Base-by-base conservation (phyloP, 2,113 vertebrate genomes). In the Megaptera novaeangliae region DNA sequence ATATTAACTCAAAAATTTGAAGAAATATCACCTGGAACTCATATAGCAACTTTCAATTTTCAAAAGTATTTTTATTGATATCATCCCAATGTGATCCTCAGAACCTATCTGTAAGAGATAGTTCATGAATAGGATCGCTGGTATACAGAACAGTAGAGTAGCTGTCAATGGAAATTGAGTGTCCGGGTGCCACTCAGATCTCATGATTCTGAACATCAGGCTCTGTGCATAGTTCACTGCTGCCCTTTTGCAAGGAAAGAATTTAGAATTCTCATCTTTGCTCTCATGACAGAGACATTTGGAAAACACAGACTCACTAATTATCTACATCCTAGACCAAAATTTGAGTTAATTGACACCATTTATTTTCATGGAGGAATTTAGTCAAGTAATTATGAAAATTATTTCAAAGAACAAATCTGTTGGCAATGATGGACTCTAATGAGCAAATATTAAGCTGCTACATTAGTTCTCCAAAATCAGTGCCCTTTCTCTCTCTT, bases 321-420 rank as follows among this genome's bases (percentile, higher is more conserved):
- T 97, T 97, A 98, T 81, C 96, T 97, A 94, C 95, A 97, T 87
- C 90, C 83, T 90, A 81, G 95, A 97, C 96, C 92, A 87, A 97
- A 96, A 94, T 90, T 92, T 90, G 77, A 91, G 96, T 95, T 97
- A 96, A 96, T 98, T 80, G 93, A 97, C 83, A 61, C 46, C 87
- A 92, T 94, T 96, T 96, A 97, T 96, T 97, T 98, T 97, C 94
- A 95, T 83, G 83, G 46, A 63, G 4, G 83, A 97, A 88, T 96
- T 97, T 87, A 92, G 94, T 92, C 44, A 49, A 87, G 75, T 97
- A 91, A 95, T 95, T 94, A 96, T 75, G 52, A 97, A 97, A 98
- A 96, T 92, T 94, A 95, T 93, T 93, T 97, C 85, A 96, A 94
- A 96, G 96, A 95, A 88, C 68, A 97, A 78, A 96, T 96, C 90